phyloP scores from a whole-genome alignment of 2,113 vertebrate species.

The Myotis lucifugus region DNA sequence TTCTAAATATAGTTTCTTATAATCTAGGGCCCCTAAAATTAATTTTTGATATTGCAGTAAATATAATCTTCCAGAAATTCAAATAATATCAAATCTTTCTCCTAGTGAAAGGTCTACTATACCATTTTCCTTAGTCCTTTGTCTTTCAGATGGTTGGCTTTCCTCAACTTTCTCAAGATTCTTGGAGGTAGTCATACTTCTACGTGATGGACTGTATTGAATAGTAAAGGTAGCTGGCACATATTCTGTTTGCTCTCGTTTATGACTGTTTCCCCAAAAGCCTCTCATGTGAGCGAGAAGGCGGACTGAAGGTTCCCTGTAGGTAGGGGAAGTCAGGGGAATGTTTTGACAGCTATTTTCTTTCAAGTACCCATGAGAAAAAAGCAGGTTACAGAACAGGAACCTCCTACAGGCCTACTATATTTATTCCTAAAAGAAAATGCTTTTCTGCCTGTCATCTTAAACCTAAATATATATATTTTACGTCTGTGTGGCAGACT shows the following conservation, averaged over 20 bases:
- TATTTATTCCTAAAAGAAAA: not conserved
- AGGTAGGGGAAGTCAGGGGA: slow-evolving; percentile 1
- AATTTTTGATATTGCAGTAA: not conserved
- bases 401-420: not conserved
- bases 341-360: slow-evolving; percentile 40
- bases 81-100: not conserved
- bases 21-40: not conserved
- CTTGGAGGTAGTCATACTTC: not conserved
- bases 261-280: not conserved
- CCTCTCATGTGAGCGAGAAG: not conserved
- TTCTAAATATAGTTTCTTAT: not conserved
- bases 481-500: not conserved
- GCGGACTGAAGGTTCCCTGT: not conserved
- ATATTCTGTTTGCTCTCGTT: not conserved
- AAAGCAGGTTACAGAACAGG: not conserved
- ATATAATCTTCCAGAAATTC: not conserved
- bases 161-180: not conserved
- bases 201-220: not conserved
- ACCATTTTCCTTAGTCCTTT: not conserved
- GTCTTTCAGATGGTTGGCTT: not conserved
- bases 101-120: not conserved
- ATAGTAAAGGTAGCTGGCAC: not conserved
- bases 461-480: not conserved
- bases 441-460: not conserved
- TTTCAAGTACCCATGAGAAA: slow-evolving; percentile 55